These are phyloP conservation scores for Lates calcarifer DNA, from an alignment of 2,113 vertebrate species.

Conservation along the genomic window DNA sequence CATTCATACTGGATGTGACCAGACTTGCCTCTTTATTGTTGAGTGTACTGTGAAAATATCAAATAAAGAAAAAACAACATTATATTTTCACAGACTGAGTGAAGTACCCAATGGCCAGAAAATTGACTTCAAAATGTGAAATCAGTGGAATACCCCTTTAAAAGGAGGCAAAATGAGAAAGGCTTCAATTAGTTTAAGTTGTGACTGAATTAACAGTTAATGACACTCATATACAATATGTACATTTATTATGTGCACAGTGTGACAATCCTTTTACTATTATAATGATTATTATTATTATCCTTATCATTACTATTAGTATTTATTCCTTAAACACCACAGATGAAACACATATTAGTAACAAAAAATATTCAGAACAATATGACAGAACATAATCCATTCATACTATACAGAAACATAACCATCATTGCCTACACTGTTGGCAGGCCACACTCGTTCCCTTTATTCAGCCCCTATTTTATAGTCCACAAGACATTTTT, in stretches of 20 bases:
- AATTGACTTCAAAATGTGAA: not conserved
- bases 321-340: slow-evolving; percentile 7
- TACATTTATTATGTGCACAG: not conserved
- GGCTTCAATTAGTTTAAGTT: not conserved
- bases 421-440: slow-evolving; percentile 16
- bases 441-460: slow-evolving; percentile 35
- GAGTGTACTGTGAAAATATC: not conserved
- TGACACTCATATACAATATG: not conserved
- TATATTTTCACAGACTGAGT: not conserved
- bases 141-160: not conserved
- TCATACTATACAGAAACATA: slow-evolving; percentile 7
- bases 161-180: not conserved
- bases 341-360: slow-evolving; percentile 1
- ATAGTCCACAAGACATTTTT: slow-evolving; percentile 46
- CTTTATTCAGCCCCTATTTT: slow-evolving; percentile 34
- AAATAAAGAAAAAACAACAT: not conserved
- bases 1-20: not conserved
- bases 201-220: slow-evolving; percentile 9
- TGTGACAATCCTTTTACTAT: not conserved
- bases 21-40: not conserved
- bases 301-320: not conserved
- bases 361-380: slow-evolving; percentile 15
- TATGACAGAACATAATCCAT: slow-evolving; percentile 12
- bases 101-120: not conserved
- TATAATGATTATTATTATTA: no score